Evolutionary conservation across 2,888 invertebrate genomes (phyloP).

Genomic region (Melipona beecheii): DNA sequence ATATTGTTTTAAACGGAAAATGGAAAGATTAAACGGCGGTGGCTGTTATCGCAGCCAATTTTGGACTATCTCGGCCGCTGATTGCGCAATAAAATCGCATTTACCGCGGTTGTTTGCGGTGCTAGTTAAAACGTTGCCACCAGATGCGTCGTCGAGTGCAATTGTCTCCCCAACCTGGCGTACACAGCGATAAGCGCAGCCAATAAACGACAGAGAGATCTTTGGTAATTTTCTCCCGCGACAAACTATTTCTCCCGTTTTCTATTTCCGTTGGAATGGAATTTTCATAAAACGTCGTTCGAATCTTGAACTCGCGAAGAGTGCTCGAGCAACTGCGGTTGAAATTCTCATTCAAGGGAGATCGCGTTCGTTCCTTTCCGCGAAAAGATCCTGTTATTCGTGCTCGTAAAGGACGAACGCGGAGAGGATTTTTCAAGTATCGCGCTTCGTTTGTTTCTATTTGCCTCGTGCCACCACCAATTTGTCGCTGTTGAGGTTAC

Average conservation of each 20-base stretch:
- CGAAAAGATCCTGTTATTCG: neutral
- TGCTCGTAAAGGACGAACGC: neutral
- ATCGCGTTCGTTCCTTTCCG: neutral
- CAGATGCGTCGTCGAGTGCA: slow-evolving; percentile 24
- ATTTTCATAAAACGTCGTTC: slow-evolving; percentile 23
- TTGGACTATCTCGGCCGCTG: neutral
- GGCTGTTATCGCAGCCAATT: neutral
- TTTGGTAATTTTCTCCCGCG: slow-evolving; percentile 18
- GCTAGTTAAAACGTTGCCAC: neutral
- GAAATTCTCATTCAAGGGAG: slow-evolving; percentile 8
- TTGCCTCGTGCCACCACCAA: neutral
- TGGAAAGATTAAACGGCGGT: neutral
- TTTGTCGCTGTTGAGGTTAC: neutral
- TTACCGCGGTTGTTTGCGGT: slow-evolving; percentile 26
- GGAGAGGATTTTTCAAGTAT: neutral
- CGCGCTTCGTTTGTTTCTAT: neutral
- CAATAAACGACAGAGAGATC: slow-evolving; percentile 20
- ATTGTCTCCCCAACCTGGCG: slow-evolving; percentile 4
- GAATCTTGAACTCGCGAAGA: neutral
- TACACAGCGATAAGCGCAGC: neutral
- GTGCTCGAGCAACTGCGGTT: neutral
- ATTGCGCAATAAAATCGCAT: slow-evolving; percentile 35
- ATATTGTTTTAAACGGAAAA: neutral
- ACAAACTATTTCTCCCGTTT: too few species aligned
- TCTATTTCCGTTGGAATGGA: neutral